Evolutionary conservation across 2,113 vertebrate species (phyloP).

Genomic region (Oreotrochilus melanogaster): DNA sequence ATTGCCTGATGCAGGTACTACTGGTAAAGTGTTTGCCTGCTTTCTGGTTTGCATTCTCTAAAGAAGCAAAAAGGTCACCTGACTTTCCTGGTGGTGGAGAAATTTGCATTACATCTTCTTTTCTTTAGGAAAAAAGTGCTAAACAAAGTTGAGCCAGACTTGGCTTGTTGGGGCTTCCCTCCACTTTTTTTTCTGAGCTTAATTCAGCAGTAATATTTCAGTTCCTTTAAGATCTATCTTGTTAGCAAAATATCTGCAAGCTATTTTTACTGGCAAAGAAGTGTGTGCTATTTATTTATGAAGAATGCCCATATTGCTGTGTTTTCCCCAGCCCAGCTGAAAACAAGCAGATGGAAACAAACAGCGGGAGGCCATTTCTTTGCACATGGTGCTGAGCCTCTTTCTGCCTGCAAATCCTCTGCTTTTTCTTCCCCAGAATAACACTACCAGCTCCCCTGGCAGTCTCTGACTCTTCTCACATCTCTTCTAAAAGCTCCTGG

Average conservation of each 20-base stretch:
- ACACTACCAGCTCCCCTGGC: not conserved
- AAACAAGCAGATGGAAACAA: conserved; percentile 29
- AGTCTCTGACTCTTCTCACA: not conserved
- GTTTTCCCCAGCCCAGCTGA: not conserved
- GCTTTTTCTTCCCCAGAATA: not conserved
- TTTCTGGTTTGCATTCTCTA: not conserved
- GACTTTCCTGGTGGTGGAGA: not conserved
- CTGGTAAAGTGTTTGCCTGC: not conserved
- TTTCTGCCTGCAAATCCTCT: not conserved
- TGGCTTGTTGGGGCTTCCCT: not conserved
- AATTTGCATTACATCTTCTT: not conserved
- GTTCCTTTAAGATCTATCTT: not conserved
- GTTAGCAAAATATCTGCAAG: not conserved
- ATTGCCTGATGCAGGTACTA: not conserved
- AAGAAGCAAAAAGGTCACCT: not conserved
- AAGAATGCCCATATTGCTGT: not conserved
- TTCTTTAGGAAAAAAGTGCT: not conserved
- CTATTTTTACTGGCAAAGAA: not conserved
- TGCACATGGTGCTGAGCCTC: not conserved
- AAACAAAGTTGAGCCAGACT: not conserved
- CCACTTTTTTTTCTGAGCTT: not conserved
- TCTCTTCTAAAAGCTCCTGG: not conserved
- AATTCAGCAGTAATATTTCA: not conserved
- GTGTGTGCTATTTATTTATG: not conserved
- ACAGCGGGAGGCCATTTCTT: not conserved